phyloP scores from a whole-genome alignment of 2,113 vertebrate species.

The Emydura subglobosa region DNA sequence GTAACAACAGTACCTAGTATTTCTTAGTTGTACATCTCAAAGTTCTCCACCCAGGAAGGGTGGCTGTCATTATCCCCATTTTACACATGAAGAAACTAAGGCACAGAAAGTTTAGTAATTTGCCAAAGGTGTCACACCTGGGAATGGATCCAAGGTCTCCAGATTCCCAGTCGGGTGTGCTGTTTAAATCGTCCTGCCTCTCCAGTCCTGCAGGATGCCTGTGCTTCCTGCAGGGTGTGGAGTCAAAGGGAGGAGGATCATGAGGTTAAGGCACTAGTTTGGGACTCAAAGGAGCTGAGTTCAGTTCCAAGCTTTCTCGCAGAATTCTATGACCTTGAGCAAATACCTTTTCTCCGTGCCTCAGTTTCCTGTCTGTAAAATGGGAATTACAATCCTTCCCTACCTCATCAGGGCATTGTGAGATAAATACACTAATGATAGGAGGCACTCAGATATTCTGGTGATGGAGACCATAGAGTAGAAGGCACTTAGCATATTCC shows the following conservation, averaged over 20 bases:
- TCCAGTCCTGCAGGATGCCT: background rate
- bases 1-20: background rate
- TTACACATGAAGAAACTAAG: background rate
- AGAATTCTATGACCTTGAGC: background rate
- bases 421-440: background rate
- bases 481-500: background rate
- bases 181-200: background rate
- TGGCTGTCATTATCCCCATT: background rate
- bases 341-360: background rate
- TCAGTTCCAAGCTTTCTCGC: background rate
- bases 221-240: background rate
- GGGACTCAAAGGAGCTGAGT: background rate
- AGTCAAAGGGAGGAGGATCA: fast-evolving
- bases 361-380: background rate
- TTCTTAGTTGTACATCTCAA: background rate
- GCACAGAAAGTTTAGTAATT: background rate
- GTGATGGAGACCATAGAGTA: background rate
- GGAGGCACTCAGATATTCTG: background rate
- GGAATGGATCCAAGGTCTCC: background rate
- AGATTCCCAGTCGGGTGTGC: background rate
- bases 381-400: background rate
- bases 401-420: background rate
- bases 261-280: background rate
- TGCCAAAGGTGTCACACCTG: background rate
- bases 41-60: background rate